phyloP scores from a whole-genome alignment of 1,140 invertebrate species.

The Brachionus sp. region DNA sequence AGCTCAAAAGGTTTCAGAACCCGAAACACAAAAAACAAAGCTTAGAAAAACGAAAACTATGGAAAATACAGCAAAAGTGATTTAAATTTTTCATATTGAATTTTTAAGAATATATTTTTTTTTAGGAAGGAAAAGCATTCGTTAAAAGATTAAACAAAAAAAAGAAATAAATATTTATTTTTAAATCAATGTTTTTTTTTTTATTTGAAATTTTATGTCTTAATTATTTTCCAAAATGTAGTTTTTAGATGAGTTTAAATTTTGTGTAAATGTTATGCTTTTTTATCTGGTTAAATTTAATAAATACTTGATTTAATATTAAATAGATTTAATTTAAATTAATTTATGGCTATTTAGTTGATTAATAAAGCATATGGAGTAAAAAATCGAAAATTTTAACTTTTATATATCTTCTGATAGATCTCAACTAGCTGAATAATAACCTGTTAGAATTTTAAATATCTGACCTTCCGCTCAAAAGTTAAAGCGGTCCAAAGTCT shows the following conservation, averaged over 20 bases:
- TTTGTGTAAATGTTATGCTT: not conserved
- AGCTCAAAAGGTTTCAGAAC: not conserved
- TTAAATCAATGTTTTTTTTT: not conserved
- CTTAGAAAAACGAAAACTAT: constrained; percentile 18
- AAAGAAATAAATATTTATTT: not conserved
- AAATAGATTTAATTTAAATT: no score
- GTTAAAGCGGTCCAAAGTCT: no score
- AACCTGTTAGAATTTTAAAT: no score
- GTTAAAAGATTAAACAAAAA: not conserved
- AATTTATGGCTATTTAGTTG: no score
- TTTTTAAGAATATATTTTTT: not conserved
- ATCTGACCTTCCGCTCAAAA: no score
- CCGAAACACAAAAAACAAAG: not conserved
- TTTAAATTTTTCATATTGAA: not conserved
- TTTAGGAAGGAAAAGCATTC: constrained; percentile 1
- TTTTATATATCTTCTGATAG: no score
- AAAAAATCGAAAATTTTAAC: no score
- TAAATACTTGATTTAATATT: no score
- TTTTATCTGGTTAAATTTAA: not conserved
- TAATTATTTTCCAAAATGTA: not conserved
- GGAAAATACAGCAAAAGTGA: constrained; percentile 27
- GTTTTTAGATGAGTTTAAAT: not conserved
- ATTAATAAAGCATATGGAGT: no score
- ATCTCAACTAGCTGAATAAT: no score
- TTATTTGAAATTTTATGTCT: not conserved